phyloP scores from a whole-genome alignment of 2,888 invertebrate genomes.

The Prenolepis imparis region DNA sequence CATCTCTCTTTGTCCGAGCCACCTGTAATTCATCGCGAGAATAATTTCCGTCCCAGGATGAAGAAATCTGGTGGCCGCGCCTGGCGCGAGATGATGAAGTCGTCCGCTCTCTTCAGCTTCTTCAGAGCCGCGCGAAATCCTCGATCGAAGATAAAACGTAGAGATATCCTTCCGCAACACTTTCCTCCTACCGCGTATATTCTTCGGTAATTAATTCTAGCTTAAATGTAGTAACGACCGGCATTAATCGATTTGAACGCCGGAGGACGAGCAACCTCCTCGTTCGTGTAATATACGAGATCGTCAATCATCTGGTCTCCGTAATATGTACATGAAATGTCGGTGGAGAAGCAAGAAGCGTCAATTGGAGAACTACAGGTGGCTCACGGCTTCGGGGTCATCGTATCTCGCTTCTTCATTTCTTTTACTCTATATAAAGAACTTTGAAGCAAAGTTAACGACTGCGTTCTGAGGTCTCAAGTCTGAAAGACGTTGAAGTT shows the following conservation, averaged over 20 bases:
- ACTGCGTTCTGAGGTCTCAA: neutral
- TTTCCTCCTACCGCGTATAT: neutral
- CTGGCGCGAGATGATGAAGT: slow-evolving; percentile 22
- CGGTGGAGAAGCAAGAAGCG: slow-evolving; percentile 27
- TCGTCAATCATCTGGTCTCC: slow-evolving; percentile 35
- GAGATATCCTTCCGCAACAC: slow-evolving; percentile 7
- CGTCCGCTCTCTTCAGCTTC: neutral
- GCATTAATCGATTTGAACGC: neutral
- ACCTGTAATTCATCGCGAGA: slow-evolving; percentile 53
- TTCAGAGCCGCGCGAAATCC: slow-evolving; percentile 1
- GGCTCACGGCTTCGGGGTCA: slow-evolving; percentile 17
- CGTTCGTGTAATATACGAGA: slow-evolving; percentile 38
- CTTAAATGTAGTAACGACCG: slow-evolving; percentile 9
- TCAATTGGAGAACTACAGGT: slow-evolving; percentile 25
- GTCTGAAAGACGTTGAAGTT: neutral
- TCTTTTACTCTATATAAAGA: neutral
- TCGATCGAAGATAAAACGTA: slow-evolving; percentile 28
- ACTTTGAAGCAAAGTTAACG: neutral
- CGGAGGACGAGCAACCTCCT: slow-evolving; percentile 30
- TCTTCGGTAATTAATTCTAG: slow-evolving; percentile 14
- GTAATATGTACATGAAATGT: slow-evolving; percentile 14
- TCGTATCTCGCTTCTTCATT: slow-evolving; percentile 16
- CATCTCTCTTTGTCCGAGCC: neutral
- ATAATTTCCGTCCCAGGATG: slow-evolving; percentile 44
- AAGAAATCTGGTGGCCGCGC: slow-evolving; percentile 14